Evolutionary conservation across 92 coral and sea anemone species (phyloP).

Genomic region (Porites rus): DNA sequence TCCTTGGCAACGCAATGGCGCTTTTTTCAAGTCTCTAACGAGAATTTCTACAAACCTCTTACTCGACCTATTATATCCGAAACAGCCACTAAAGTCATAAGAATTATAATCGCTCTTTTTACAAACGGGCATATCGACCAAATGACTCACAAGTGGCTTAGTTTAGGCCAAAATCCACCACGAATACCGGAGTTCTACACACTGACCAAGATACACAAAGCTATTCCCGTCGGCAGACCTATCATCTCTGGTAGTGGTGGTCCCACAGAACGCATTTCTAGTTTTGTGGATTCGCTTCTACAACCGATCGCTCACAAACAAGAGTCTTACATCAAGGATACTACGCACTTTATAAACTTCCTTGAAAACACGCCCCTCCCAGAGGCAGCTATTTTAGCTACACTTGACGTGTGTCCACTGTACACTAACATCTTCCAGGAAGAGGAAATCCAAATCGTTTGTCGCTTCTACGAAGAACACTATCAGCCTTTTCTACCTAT

Average conservation of each 20-base stretch:
- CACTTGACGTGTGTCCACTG: background rate
- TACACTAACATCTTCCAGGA: too few relatives aligned
- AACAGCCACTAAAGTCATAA: too few relatives aligned
- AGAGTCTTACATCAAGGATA: constrained; percentile 48
- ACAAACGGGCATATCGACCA: constrained; percentile 40
- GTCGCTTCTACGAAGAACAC: too few relatives aligned
- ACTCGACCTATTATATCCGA: background rate
- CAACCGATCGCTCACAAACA: constrained; percentile 62
- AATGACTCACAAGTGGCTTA: constrained; percentile 39
- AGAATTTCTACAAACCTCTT: constrained; percentile 49
- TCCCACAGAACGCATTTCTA: constrained; percentile 46
- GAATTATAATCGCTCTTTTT: constrained; percentile 10
- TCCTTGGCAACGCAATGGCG: too few relatives aligned
- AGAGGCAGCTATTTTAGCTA: constrained; percentile 12
- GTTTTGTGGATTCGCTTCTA: constrained; percentile 59
- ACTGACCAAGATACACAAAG: constrained; percentile 65
- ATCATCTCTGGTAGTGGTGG: constrained; percentile 30
- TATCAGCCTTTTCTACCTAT: too few relatives aligned
- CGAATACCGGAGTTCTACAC: constrained; percentile 56
- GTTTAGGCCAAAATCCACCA: constrained; percentile 37
- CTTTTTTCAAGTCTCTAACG: background rate
- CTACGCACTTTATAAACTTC: constrained; percentile 44
- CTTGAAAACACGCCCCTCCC: constrained; percentile 39
- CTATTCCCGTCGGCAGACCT: constrained; percentile 45
- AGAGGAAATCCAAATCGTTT: too few relatives aligned